Conservation (phyloP, 2,888 invertebrate species). For the Sminthurides aquaticus region DNA sequence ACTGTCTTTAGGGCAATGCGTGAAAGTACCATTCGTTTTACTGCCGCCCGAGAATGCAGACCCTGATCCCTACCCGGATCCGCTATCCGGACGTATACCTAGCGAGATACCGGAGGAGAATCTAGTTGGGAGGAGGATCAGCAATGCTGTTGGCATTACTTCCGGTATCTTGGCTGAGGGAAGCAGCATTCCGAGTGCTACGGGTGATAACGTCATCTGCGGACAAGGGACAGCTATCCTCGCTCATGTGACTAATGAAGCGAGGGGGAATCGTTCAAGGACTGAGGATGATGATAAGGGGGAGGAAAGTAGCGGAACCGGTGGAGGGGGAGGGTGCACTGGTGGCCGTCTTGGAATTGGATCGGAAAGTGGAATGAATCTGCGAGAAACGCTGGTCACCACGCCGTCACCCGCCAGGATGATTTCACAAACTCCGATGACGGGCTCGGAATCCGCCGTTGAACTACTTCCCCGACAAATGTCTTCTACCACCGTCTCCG, state of each 20-base stretch:
- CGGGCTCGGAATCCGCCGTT: too few relatives aligned
- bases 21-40: conserved; percentile 42
- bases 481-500: too few relatives aligned
- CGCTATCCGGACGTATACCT: background rate
- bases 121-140: background rate
- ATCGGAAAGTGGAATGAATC: background rate
- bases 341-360: background rate
- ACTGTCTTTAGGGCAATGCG: conserved; percentile 50
- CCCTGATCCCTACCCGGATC: conserved; percentile 39
- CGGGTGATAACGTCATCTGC: background rate
- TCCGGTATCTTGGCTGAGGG: background rate
- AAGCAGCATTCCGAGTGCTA: background rate
- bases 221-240: background rate
- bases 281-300: background rate
- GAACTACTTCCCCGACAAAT: too few relatives aligned
- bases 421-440: background rate
- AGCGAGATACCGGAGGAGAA: background rate
- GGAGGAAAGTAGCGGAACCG: background rate
- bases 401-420: background rate
- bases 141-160: conserved; percentile 3
- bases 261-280: background rate
- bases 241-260: conserved; percentile 1
- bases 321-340: background rate
- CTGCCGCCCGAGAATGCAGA: conserved; percentile 41
- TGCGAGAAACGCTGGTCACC: background rate